A percentile compares a stretch with the other conserved stretches of the same genome.
Evolutionary conservation across 2,888 invertebrate genomes (phyloP).

Genomic region (Pecten maximus): DNA sequence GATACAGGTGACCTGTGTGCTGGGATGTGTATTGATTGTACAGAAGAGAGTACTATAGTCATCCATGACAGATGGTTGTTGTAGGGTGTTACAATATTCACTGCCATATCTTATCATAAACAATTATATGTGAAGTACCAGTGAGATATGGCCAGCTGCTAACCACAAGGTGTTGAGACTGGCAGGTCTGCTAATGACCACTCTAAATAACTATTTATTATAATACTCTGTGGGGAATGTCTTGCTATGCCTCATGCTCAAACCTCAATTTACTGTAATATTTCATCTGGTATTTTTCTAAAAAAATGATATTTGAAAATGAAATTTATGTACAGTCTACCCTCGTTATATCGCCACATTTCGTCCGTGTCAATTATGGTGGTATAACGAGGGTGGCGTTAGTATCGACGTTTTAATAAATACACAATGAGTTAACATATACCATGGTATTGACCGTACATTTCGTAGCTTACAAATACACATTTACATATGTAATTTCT

Average conservation of each 20-base stretch:
- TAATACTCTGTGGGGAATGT: neutral
- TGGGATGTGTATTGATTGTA: neutral
- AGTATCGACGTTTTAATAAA: no score
- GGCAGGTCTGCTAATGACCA: neutral
- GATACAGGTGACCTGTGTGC: neutral
- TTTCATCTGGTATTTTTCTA: no score
- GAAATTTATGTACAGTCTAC: no score
- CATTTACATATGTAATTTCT: no score
- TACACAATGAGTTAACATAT: no score
- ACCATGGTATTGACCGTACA: no score
- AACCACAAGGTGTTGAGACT: neutral
- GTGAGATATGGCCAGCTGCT: neutral
- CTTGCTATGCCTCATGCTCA: neutral
- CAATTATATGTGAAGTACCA: neutral
- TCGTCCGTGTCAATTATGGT: no score
- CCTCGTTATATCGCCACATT: no score
- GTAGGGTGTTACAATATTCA: neutral
- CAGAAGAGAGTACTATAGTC: neutral
- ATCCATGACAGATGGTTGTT: neutral
- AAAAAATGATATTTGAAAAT: no score
- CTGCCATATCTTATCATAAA: neutral
- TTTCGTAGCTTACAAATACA: no score
- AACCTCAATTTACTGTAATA: no score
- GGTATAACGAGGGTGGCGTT: no score
- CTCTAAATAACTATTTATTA: neutral